Evolutionary conservation across 2,888 invertebrate genomes (phyloP).

Genomic region (Rhaphigaster nebulosa): DNA sequence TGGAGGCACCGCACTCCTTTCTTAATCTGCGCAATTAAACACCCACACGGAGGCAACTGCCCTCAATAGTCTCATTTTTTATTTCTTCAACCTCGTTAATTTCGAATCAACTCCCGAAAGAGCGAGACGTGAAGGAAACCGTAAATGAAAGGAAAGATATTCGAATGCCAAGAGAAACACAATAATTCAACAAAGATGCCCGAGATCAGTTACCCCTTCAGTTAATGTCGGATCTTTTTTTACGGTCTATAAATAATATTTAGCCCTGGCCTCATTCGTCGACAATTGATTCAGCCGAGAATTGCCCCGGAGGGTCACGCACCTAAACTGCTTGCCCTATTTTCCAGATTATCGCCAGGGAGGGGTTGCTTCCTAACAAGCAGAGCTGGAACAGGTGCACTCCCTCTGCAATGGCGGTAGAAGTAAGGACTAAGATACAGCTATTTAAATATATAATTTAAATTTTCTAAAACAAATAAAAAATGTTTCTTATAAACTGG

Average conservation of each 20-base stretch:
- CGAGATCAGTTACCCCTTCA: background rate
- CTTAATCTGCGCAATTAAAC: conserved; percentile 33
- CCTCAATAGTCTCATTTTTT: conserved; percentile 15
- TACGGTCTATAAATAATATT: conserved; percentile 34
- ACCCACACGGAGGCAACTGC: background rate
- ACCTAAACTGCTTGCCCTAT: conserved; percentile 40
- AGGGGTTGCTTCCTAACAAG: background rate
- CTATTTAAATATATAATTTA: background rate
- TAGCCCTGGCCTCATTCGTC: background rate
- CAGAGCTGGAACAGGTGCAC: background rate
- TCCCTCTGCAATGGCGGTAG: background rate
- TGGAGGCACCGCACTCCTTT: background rate
- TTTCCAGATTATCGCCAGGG: conserved; percentile 3
- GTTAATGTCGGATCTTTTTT: background rate
- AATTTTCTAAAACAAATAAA: too few relatives aligned
- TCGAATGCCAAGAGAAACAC: background rate
- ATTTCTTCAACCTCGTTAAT: conserved; percentile 32
- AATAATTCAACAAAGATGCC: background rate
- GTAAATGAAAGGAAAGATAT: background rate
- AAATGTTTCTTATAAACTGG: too few relatives aligned
- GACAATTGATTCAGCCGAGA: conserved; percentile 28
- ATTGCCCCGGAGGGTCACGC: conserved; percentile 20
- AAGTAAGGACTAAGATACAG: background rate
- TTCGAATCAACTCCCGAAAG: background rate
- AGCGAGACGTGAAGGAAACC: background rate